Evolutionary conservation across 37 sponge, comb jelly and placozoan species (phyloP).

Genomic region (Spongilla lacustris): DNA sequence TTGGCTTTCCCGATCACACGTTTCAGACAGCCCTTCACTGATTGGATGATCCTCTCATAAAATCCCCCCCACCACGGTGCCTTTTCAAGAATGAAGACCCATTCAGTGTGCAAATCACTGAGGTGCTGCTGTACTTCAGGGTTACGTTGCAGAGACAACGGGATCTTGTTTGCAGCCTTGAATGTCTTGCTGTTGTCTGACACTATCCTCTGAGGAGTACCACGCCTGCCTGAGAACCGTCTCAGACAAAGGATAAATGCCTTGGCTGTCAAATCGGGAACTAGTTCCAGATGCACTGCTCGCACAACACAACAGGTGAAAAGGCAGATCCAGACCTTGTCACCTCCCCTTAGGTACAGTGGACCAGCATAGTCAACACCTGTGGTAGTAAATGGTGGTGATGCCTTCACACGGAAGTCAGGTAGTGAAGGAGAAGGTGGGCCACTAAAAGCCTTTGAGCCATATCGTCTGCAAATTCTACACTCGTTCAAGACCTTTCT

Average conservation of each 20-base stretch:
- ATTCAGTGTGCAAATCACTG: background rate
- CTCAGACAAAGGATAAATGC: background rate
- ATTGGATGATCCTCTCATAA: background rate
- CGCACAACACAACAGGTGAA: background rate
- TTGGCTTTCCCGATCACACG: background rate
- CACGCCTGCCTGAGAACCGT: background rate
- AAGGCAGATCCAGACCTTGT: background rate
- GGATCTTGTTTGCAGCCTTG: background rate
- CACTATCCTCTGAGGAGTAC: background rate
- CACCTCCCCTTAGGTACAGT: background rate
- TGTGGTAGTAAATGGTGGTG: slow-evolving; percentile 30
- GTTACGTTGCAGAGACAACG: background rate
- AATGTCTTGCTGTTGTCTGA: slow-evolving; percentile 2
- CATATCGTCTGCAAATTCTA: slow-evolving; percentile 6
- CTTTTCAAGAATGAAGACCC: background rate
- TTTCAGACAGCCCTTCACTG: background rate
- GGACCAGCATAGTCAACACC: slow-evolving; percentile 51
- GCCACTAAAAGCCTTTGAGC: background rate
- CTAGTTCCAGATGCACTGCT: background rate
- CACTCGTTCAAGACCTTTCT: slow-evolving; percentile 12
- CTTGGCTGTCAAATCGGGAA: background rate
- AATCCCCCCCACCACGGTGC: slow-evolving; percentile 7
- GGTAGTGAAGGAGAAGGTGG: slow-evolving; percentile 55
- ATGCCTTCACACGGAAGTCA: slow-evolving; percentile 25
- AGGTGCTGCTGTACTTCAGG: background rate